phyloP scores from a whole-genome alignment of 1,140 invertebrate species.

The Halictus rubicundus region DNA sequence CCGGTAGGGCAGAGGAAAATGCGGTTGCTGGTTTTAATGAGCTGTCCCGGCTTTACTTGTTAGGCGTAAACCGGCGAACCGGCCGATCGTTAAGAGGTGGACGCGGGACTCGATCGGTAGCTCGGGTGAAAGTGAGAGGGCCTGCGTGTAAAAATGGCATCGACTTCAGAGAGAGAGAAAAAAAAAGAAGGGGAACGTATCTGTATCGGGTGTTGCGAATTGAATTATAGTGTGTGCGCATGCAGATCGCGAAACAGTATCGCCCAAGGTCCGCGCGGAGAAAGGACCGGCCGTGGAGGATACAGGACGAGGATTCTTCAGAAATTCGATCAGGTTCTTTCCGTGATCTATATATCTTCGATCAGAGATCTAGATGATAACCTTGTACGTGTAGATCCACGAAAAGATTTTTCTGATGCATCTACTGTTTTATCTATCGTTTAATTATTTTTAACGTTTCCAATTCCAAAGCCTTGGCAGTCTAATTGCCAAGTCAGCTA shows the following conservation, averaged over 20 bases:
- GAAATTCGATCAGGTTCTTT: conserved; percentile 25
- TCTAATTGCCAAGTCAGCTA: too few species aligned
- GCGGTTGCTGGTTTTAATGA: conserved; percentile 41
- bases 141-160: conserved; percentile 58
- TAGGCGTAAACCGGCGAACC: conserved; percentile 9
- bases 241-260: conserved; percentile 49
- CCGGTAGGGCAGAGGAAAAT: not conserved
- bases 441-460: too few species aligned
- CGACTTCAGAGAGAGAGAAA: conserved; percentile 27
- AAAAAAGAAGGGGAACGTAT: conserved; percentile 39
- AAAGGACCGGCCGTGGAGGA: conserved; percentile 8
- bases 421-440: too few species aligned
- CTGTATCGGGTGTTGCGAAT: conserved; percentile 52
- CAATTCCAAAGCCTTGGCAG: too few species aligned
- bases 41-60: conserved; percentile 29
- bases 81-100: conserved; percentile 24
- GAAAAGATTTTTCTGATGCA: too few species aligned
- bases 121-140: conserved; percentile 74
- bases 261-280: conserved; percentile 18
- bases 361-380: conserved; percentile 26
- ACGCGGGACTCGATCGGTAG: conserved; percentile 45
- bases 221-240: conserved; percentile 20
- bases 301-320: not conserved
- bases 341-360: conserved; percentile 20
- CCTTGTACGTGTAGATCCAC: not conserved